Evolutionary conservation across 2,113 vertebrate species (phyloP), one percentile per base, ranked within the genome.

Genomic region (Centropristis striata): DNA sequence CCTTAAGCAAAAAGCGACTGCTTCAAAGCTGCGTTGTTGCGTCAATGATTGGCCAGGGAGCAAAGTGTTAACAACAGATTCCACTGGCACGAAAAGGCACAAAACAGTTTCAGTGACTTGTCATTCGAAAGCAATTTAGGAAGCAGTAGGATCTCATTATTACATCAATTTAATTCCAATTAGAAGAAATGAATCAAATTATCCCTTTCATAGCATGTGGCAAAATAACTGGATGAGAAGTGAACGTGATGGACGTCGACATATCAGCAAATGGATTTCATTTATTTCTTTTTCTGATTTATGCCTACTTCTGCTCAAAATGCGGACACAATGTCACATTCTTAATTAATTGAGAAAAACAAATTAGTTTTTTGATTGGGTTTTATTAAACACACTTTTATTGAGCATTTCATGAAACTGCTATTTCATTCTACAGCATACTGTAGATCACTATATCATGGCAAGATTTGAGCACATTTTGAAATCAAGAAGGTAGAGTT

Each of bases 111-210:
- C 74, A 76, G n/a, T 14, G 20, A 65, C 75, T 83, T 83, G 83
- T 92, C 86, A 85, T 92, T 92, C 25, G 27, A 86, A 91, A 88
- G 83, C 81, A 90, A 92, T 91, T 91, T 89, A 54, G 72, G 71
- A 85, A 85, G 85, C 88, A 84, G 81, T 75, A 71, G 85, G 79
- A 90, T 86, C 86, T 91, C 85, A 89, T 93, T 89, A 93, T 91
- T 87, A 78, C 84, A 90, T 84, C 86, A 87, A 91, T 93, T 93
- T 89, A 85, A 87, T 91, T 91, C 85, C 85, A 92, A 88, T 93
- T 92, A 91, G 61, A 81, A 77, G 67, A 83, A 89, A 89, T 88
- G 57, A 91, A 93, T 92, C 79, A 90, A 91, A 92, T 88, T 46
- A 90, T 86, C 78, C 69, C 75, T 86, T 93, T 88, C 88, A 90